A percentile compares a stretch with the other conserved stretches of the same genome.
These are phyloP conservation scores for Teleopsis dalmanni DNA, from an alignment of 1,140 invertebrate species.

Conservation along the genomic window DNA sequence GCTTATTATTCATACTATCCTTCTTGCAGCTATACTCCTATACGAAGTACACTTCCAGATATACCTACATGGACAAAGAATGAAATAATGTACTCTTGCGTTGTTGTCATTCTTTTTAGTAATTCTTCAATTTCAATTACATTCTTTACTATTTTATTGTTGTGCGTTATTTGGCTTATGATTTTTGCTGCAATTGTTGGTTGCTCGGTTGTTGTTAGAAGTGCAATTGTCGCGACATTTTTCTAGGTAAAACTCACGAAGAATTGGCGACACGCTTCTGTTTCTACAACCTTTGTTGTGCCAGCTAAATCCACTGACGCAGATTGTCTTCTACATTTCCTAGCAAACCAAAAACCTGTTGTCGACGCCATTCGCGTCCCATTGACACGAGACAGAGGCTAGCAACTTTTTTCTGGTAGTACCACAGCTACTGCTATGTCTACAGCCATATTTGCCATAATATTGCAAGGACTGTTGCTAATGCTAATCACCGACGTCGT, in stretches of 20 bases:
- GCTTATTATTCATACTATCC: too few species aligned
- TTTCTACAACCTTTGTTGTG: conserved; percentile 11
- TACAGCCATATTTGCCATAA: too few species aligned
- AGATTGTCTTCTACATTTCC: too few species aligned
- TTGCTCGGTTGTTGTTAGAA: neutral
- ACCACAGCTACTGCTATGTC: too few species aligned
- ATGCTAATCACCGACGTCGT: too few species aligned
- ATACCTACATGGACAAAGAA: too few species aligned
- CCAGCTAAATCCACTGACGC: too few species aligned
- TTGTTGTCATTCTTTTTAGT: conserved; percentile 1
- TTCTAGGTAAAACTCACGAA: conserved; percentile 44
- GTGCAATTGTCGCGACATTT: conserved; percentile 22
- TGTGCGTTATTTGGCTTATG: neutral
- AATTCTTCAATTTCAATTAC: conserved; percentile 12
- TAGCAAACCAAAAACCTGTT: conserved; percentile 4
- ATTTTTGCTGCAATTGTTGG: neutral
- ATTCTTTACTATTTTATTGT: conserved; percentile 2
- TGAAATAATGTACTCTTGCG: neutral
- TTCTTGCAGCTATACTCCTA: too few species aligned
- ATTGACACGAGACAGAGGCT: too few species aligned
- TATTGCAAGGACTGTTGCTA: too few species aligned
- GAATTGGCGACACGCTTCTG: conserved; percentile 45
- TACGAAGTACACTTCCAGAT: too few species aligned
- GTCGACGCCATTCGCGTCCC: conserved; percentile 2
- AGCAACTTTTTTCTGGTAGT: too few species aligned